Base-by-base conservation (phyloP, 2,888 invertebrate genomes). In the Geophilus truncorum region DNA sequence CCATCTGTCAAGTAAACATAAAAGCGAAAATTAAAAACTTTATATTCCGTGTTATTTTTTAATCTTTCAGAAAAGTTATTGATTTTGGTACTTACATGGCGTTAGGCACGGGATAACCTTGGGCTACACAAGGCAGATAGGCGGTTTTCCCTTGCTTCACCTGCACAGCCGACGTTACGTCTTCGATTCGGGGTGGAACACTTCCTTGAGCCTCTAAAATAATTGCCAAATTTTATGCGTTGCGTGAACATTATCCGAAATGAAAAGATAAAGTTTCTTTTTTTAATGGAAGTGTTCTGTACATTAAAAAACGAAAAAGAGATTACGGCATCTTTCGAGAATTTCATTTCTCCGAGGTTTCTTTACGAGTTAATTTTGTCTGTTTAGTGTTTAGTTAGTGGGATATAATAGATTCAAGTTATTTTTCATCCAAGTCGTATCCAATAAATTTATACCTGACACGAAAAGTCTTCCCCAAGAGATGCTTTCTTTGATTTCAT, bases 31-130 rank as follows among this genome's bases (percentile, higher is more conserved):
- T 2, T 7, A 23, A 62, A 1, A 62, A 15, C 45, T n/a, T 18
- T 51, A n/a, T 7, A 18, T 18, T 3, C 6, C 9, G 23, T 21
- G 18, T 75, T 25, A 18, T 23, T 23, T 18, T 34, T 28, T 18
- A 76, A 77, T 28, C 28, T 25, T 28, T 28, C 1, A 62, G 25
- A 62, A n/a, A 28, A 1, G 28, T 21, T 70, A 70, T 70, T 70
- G 70, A 70, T 70, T 70, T 57, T 70, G 25, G 7, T 25, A 78
- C 78, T 36, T 78, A 78, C 78, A 78, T 78, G 40, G 78, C 78
- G 45, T 78, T 78, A 78, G 78, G 78, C 23, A 78, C 78, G 40
- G 78, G 78, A 40, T 78, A 78, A 36, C 78, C 78, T 45, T 78
- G 78, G 40, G 40, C 34, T 40, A 78, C 78, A 78, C 78, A 78